Percentiles rank a stretch among this genome's conserved stretches.
phyloP scores from a whole-genome alignment of 1,140 invertebrate genomes.

The Tribolium castaneum region DNA sequence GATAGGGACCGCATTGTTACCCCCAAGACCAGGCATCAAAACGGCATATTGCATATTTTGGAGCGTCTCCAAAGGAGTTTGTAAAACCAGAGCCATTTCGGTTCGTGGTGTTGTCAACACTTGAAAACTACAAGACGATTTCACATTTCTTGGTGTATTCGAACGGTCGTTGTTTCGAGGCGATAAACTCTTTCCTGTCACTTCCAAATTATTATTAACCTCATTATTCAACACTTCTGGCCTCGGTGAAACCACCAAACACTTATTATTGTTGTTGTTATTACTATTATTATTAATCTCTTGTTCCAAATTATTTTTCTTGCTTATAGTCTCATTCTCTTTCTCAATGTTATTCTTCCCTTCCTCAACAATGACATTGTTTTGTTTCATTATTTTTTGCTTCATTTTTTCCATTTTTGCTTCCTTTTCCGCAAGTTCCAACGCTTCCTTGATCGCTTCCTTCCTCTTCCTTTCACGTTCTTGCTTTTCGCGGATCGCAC shows the following conservation, averaged over 20 bases:
- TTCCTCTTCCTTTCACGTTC: conserved; percentile 70
- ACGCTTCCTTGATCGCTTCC: conserved; percentile 70
- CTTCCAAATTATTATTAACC: conserved; percentile 51
- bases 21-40: conserved; percentile 65
- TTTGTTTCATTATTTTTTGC: conserved; percentile 59
- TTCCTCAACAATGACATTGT: conserved; percentile 46
- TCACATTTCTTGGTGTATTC: neutral
- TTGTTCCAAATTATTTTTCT: conserved; percentile 21
- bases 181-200: conserved; percentile 24
- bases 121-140: conserved; percentile 22
- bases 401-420: conserved; percentile 70
- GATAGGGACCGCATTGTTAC: conserved; percentile 49
- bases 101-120: conserved; percentile 30
- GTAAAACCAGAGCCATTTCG: conserved; percentile 62
- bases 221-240: conserved; percentile 47
- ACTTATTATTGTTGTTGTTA: conserved; percentile 30
- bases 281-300: conserved; percentile 1
- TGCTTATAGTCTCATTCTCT: conserved; percentile 31
- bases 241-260: conserved; percentile 6
- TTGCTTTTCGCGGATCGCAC: conserved; percentile 70
- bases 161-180: neutral
- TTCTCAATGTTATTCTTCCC: conserved; percentile 49
- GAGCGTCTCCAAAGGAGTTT: conserved; percentile 61
- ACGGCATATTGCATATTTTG: conserved; percentile 68
- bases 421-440: conserved; percentile 72